phyloP scores from a whole-genome alignment of 2,888 invertebrate species.

The Lamproptera curius region DNA sequence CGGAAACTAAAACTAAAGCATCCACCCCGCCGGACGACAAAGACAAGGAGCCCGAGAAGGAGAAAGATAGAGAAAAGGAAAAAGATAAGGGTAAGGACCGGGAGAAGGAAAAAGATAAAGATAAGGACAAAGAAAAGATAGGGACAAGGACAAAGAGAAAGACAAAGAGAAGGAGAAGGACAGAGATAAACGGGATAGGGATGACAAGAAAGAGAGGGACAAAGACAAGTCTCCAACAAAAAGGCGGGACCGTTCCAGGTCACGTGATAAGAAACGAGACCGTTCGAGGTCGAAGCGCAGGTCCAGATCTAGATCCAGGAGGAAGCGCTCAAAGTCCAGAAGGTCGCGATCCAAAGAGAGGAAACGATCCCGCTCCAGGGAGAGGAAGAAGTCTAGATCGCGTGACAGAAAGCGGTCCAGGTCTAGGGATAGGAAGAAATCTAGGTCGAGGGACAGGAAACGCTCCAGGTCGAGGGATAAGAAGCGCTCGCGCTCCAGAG shows the following conservation, averaged over 20 bases:
- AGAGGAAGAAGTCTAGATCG: constrained; percentile 78
- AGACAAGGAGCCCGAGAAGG: constrained; percentile 34
- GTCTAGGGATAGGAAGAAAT: constrained; percentile 69
- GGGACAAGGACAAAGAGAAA: constrained; percentile 33
- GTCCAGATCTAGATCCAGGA: constrained; percentile 75
- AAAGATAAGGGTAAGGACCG: constrained; percentile 28
- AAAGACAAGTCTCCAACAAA: constrained; percentile 57
- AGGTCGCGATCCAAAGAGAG: constrained; percentile 61
- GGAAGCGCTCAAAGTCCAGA: constrained; percentile 71
- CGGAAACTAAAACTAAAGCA: constrained; percentile 51
- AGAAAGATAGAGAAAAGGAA: constrained; percentile 25
- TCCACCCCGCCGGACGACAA: constrained; percentile 53
- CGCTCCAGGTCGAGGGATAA: constrained; percentile 68
- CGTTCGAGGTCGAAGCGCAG: constrained; percentile 79
- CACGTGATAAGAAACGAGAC: constrained; percentile 64
- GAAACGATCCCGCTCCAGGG: constrained; percentile 66
- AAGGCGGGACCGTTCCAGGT: constrained; percentile 67
- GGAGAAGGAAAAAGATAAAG: constrained; percentile 21
- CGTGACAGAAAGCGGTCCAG: constrained; percentile 77
- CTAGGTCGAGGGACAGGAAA: constrained; percentile 68
- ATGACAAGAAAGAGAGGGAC: constrained; percentile 35
- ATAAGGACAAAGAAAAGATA: constrained; percentile 25
- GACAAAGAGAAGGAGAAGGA: constrained; percentile 21
- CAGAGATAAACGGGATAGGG: constrained; percentile 25
- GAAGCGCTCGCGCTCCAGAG: constrained; percentile 68